Conservation (phyloP, 2,113 vertebrate genomes). For the Crocuta crocuta region DNA sequence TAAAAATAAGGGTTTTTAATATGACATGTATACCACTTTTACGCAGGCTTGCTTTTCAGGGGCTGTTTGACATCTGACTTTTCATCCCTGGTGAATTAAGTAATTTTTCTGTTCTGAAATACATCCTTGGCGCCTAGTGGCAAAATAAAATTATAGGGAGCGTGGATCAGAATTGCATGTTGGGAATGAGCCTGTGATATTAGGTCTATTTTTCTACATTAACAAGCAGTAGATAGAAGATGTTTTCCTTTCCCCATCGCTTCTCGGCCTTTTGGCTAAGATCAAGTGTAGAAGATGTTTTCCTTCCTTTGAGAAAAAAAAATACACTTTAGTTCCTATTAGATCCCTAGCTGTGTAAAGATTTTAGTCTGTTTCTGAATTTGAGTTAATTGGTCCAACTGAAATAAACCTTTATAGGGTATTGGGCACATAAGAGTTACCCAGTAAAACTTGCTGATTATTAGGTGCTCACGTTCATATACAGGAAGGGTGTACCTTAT, state of each 20-base stretch:
- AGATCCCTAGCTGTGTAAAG: slow-evolving; percentile 37
- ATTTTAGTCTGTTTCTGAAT: slow-evolving; percentile 57
- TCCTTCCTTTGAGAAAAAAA: slow-evolving; percentile 7
- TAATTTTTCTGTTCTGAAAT: slow-evolving; percentile 47
- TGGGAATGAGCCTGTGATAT: not conserved
- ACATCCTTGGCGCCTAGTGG: slow-evolving; percentile 2
- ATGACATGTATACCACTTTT: slow-evolving; percentile 26
- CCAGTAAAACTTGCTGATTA: slow-evolving; percentile 24
- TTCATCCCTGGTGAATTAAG: slow-evolving; percentile 54
- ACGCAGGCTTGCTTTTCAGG: slow-evolving; percentile 17
- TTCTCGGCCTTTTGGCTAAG: too few relatives aligned
- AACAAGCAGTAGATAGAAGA: slow-evolving; percentile 6
- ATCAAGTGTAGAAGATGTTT: slow-evolving; percentile 16
- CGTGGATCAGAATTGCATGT: slow-evolving; percentile 56
- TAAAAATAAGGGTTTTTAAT: slow-evolving; percentile 37
- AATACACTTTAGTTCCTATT: slow-evolving; percentile 37
- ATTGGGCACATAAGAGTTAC: not conserved
- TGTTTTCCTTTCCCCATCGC: slow-evolving; percentile 30
- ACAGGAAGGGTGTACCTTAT: not conserved
- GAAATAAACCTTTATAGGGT: not conserved
- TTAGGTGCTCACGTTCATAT: slow-evolving; percentile 33
- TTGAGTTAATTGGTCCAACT: slow-evolving; percentile 42
- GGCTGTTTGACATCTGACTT: slow-evolving; percentile 39
- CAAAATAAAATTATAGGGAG: slow-evolving; percentile 50
- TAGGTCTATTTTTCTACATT: slow-evolving; percentile 27